phyloP scores from a whole-genome alignment of 2,797 vertebrate genomes.

The Acanthornis magna region DNA sequence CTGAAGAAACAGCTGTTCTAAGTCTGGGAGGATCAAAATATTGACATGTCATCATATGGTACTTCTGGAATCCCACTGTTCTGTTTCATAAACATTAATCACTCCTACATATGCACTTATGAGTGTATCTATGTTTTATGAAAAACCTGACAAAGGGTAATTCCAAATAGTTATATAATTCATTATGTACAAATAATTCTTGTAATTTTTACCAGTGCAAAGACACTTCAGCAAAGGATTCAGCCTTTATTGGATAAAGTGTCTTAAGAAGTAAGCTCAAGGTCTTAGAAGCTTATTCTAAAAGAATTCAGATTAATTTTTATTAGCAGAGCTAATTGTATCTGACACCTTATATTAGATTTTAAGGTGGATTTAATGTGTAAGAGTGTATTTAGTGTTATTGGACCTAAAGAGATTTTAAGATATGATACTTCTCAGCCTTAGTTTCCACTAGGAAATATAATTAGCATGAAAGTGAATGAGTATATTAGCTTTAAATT shows the following conservation, averaged over 20 bases:
- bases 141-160: background rate
- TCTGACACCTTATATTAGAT: background rate
- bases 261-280: background rate
- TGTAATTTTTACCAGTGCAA: background rate
- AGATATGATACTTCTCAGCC: background rate
- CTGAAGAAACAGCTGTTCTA: slow-evolving; percentile 45
- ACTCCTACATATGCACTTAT: background rate
- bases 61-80: background rate
- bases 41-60: background rate
- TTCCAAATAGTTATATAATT: background rate
- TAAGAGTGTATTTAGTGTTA: background rate
- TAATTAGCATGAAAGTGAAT: background rate
- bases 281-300: background rate
- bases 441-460: background rate
- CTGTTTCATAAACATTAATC: background rate
- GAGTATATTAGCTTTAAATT: background rate
- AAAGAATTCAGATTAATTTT: background rate
- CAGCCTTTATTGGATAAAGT: background rate
- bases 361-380: background rate
- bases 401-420: background rate
- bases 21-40: slow-evolving; percentile 31
- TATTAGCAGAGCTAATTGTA: background rate
- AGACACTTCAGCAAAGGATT: background rate
- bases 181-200: background rate
- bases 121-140: background rate